These are phyloP conservation scores for Ptilodon capucinus DNA, from an alignment of 2,888 invertebrate species.

Conservation along the genomic window DNA sequence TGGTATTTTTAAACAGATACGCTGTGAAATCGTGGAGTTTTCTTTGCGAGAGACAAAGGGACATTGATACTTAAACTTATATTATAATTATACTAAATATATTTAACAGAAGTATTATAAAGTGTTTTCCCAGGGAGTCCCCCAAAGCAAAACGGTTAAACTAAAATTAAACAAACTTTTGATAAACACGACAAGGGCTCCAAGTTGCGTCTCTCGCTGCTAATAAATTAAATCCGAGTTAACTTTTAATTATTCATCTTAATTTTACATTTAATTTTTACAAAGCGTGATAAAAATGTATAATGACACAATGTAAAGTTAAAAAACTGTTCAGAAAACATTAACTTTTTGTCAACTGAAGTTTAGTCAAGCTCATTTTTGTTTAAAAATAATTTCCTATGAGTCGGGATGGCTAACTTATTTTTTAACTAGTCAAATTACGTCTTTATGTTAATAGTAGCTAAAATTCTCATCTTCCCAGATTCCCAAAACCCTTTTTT, in stretches of 20 bases:
- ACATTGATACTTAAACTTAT: too few relatives aligned
- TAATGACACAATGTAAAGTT: not conserved
- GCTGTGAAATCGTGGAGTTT: not conserved
- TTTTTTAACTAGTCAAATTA: too few relatives aligned
- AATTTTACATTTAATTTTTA: slow-evolving; percentile 16
- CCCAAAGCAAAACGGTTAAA: slow-evolving; percentile 23
- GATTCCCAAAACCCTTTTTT: not conserved
- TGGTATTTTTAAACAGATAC: not conserved
- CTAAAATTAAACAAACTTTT: slow-evolving; percentile 27
- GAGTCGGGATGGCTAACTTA: too few relatives aligned
- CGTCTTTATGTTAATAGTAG: too few relatives aligned
- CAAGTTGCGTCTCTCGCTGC: slow-evolving; percentile 17
- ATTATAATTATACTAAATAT: too few relatives aligned
- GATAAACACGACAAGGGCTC: slow-evolving; percentile 18
- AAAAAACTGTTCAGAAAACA: too few relatives aligned
- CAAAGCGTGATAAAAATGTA: not conserved
- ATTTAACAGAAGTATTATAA: too few relatives aligned
- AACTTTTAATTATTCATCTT: slow-evolving; percentile 32
- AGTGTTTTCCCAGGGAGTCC: slow-evolving; percentile 13
- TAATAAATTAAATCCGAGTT: slow-evolving; percentile 26
- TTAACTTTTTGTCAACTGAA: too few relatives aligned
- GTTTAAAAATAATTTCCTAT: too few relatives aligned
- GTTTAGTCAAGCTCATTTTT: too few relatives aligned
- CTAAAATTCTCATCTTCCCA: too few relatives aligned
- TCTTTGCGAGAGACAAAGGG: too few relatives aligned